phyloP scores from a whole-genome alignment of 2,797 vertebrate species.

The Thamnophis elegans region DNA sequence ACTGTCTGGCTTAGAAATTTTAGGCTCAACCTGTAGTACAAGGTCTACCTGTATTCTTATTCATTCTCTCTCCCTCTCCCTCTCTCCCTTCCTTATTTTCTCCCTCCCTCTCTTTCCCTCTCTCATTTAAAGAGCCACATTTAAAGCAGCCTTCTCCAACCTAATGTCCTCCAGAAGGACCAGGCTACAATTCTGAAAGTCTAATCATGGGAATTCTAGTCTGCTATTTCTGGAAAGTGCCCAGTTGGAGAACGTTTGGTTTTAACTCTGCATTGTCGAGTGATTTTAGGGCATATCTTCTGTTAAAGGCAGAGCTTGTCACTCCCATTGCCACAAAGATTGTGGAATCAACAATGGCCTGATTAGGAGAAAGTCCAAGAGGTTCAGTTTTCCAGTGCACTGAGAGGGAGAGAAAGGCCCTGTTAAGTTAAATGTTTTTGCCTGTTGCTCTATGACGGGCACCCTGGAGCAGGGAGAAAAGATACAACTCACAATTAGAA shows the following conservation, averaged over 20 bases:
- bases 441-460: neutral
- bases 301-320: neutral
- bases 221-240: neutral
- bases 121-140: neutral
- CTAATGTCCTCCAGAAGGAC: neutral
- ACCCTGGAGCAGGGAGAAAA: neutral
- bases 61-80: neutral
- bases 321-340: neutral
- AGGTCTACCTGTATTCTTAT: neutral
- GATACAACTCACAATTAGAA: neutral
- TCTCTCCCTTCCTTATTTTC: neutral
- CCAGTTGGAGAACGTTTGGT: neutral
- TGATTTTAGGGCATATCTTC: neutral
- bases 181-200: neutral
- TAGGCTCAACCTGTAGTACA: neutral
- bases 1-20: neutral
- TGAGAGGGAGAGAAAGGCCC: neutral
- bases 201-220: neutral
- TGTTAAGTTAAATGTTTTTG: too few species aligned
- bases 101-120: neutral
- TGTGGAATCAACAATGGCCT: neutral
- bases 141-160: neutral
- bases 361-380: neutral
- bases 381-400: neutral
- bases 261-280: neutral